Evolutionary conservation across 2,888 invertebrate species (phyloP).

Genomic region (Hirtodrosophila confusa): DNA sequence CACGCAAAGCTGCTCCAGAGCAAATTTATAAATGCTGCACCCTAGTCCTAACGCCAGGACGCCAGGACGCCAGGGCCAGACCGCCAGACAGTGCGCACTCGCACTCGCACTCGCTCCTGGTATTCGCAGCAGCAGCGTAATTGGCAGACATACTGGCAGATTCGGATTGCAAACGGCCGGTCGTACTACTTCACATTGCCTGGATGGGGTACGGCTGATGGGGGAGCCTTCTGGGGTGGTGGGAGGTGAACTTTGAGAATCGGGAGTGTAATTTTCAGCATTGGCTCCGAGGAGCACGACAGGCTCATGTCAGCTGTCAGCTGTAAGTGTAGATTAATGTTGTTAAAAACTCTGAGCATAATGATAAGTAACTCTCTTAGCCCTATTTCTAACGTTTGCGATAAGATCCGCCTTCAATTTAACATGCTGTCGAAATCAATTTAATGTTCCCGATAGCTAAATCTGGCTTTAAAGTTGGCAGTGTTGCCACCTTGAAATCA

Average conservation of each 20-base stretch:
- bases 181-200: conserved; percentile 2
- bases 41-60: conserved; percentile 26
- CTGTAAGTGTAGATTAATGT: background rate
- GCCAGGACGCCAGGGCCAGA: background rate
- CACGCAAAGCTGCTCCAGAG: conserved; percentile 40
- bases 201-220: background rate
- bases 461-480: no score
- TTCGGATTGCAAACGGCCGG: conserved; percentile 19
- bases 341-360: no score
- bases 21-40: conserved; percentile 56
- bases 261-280: background rate
- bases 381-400: no score
- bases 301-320: background rate
- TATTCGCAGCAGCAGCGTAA: conserved; percentile 27
- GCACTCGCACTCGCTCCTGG: conserved; percentile 31
- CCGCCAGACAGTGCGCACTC: conserved; percentile 22
- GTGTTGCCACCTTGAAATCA: no score
- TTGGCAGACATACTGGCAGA: conserved; percentile 62
- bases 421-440: no score
- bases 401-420: no score
- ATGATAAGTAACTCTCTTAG: no score
- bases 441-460: no score
- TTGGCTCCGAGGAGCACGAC: background rate
- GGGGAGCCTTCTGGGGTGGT: background rate
- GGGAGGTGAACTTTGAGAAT: background rate